Evolutionary conservation across 1,140 invertebrate species (phyloP).

Genomic region (Pseudachorutes palmiensis): DNA sequence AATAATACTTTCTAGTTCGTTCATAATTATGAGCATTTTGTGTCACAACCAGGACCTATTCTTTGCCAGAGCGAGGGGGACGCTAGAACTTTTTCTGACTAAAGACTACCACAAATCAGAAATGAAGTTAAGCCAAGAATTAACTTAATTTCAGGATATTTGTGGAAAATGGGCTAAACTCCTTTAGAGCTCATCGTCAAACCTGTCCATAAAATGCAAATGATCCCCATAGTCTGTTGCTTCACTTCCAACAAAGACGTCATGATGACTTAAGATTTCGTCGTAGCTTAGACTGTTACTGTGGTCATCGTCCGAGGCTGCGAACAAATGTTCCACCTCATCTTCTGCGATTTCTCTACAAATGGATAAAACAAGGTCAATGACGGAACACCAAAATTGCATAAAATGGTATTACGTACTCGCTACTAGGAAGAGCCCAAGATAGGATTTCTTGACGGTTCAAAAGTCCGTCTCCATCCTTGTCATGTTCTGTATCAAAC

Average conservation of each 20-base stretch:
- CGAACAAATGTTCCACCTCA: conserved; percentile 86
- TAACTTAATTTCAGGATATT: too few species aligned
- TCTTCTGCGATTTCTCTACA: conserved; percentile 73
- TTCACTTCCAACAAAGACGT: conserved; percentile 91
- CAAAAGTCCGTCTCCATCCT: conserved; percentile 74
- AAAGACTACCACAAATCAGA: too few species aligned
- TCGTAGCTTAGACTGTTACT: conserved; percentile 72
- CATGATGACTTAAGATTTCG: conserved; percentile 81
- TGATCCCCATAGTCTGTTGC: conserved; percentile 92
- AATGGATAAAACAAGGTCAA: conserved; percentile 16
- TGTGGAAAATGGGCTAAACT: too few species aligned
- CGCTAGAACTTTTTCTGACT: too few species aligned
- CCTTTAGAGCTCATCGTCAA: conserved; percentile 71
- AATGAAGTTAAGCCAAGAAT: too few species aligned
- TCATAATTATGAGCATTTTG: not conserved
- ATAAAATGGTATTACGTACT: conserved; percentile 62
- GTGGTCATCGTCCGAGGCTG: conserved; percentile 60
- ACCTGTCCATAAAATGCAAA: conserved; percentile 67
- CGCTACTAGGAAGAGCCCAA: conserved; percentile 88
- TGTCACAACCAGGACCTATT: not conserved
- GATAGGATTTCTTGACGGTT: conserved; percentile 68
- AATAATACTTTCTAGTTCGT: too few species aligned
- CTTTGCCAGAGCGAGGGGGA: too few species aligned
- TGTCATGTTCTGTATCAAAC: conserved; percentile 82
- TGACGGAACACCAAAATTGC: too few species aligned